Evolutionary conservation across 2,797 vertebrate genomes (phyloP), one percentile per base, ranked within the genome.

Genomic region (Oophaga sylvatica): DNA sequence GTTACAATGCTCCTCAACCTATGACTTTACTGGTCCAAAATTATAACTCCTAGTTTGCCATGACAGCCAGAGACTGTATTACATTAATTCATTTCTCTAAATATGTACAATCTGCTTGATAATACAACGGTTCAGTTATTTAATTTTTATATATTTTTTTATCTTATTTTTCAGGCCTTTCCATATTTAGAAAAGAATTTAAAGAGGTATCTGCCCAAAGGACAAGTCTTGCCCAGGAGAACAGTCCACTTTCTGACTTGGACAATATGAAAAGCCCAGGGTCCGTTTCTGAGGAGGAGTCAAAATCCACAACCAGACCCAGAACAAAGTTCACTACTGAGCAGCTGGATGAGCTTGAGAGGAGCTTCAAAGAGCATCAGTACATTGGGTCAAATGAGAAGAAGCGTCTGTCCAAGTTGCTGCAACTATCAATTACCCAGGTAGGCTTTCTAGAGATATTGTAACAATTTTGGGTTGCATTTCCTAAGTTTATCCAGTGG

Each of bases 371-470:
- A 35, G 91, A 92, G 41, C 94, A 96, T 91, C 93, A 90, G 71
- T 96, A 96, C 90, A 92, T 96, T 71, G 94, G 94, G 0, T 90
- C 93, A 1, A 90, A 90, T 0, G 94, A 96, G 88, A 94, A 96
- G 89, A 92, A 90, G 88, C 94, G 90, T 16, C 90, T 95, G 6
- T 93, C 96, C 0, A 92, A 94, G 57, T 93, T 79, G 26, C 93
- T 96, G 71, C 91, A 91, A 73, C 93, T 96, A 62, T 95, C 96
- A 5, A 95, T 96, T 90, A 94, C 93, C 45, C 96, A 96, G 94
- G 95, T 97, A 88, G 4, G 83, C 20, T 10, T 20, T 48, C 41
- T 45, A 45, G 19, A 48, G 71, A 45, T 45, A 45, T 12, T 48
- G 9, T 35, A 35, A 45, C 17, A 35, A 73, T 71, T 71, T 10